Evolutionary conservation across 2,797 vertebrate genomes (phyloP).

Genomic region (Danio jaintianensis): DNA sequence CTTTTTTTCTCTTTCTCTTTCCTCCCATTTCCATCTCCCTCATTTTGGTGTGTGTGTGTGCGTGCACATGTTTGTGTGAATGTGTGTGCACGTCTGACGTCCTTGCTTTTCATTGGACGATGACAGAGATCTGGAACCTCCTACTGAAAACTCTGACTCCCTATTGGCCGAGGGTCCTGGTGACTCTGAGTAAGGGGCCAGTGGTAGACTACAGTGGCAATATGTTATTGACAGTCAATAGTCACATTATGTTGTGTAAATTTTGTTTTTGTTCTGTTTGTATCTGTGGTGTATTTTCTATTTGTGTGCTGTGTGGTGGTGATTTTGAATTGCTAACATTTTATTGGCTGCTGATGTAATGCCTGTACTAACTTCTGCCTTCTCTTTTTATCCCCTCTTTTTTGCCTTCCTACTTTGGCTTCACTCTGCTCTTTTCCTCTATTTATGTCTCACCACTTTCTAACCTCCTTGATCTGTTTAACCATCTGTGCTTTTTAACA

Average conservation of each 20-base stretch:
- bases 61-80: slow-evolving; percentile 57
- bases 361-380: slow-evolving; percentile 73
- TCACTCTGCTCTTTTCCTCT: slow-evolving; percentile 53
- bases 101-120: slow-evolving; percentile 77
- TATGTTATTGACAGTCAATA: slow-evolving; percentile 49
- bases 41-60: slow-evolving; percentile 50
- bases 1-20: slow-evolving; percentile 42
- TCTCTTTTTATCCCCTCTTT: slow-evolving; percentile 58
- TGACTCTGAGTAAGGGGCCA: slow-evolving; percentile 90
- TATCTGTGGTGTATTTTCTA: slow-evolving; percentile 43
- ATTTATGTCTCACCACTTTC: slow-evolving; percentile 27
- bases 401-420: slow-evolving; percentile 50
- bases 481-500: slow-evolving; percentile 48
- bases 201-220: slow-evolving; percentile 69
- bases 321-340: slow-evolving; percentile 43
- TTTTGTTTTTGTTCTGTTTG: slow-evolving; percentile 39
- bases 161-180: slow-evolving; percentile 90
- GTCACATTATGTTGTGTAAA: slow-evolving; percentile 27
- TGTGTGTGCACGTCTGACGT: slow-evolving; percentile 65
- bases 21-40: slow-evolving; percentile 55
- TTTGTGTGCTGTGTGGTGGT: slow-evolving; percentile 43
- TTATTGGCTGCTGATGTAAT: slow-evolving; percentile 49
- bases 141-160: slow-evolving; percentile 89
- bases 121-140: slow-evolving; percentile 91
- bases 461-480: slow-evolving; percentile 33